A percentile compares a stretch with the other conserved stretches of the same genome.
Evolutionary conservation across 2,888 invertebrate genomes (phyloP).

Genomic region (Drosophila dives): DNA sequence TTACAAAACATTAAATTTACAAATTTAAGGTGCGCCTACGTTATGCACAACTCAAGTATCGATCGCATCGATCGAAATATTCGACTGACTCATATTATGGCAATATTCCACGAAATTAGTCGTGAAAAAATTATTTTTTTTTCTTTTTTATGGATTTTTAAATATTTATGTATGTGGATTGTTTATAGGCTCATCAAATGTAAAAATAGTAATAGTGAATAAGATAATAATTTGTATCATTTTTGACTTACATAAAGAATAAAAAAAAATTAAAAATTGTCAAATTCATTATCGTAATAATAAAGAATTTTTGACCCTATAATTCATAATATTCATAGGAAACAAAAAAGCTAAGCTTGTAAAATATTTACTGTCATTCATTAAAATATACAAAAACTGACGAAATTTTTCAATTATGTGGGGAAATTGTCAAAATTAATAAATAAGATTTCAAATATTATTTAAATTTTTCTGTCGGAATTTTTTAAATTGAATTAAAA

Average conservation of each 20-base stretch:
- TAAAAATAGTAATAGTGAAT: background rate
- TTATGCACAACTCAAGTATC: conserved; percentile 15
- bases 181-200: background rate
- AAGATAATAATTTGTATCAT: background rate
- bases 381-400: background rate
- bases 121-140: conserved; percentile 26
- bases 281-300: background rate
- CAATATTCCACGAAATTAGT: conserved; percentile 16
- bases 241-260: background rate
- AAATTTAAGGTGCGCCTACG: conserved; percentile 44
- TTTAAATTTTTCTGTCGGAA: too few species aligned
- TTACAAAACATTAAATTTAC: conserved; percentile 48
- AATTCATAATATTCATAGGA: background rate
- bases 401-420: too few species aligned
- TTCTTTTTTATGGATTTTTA: conserved; percentile 26
- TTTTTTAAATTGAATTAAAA: too few species aligned
- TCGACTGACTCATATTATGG: conserved; percentile 27
- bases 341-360: background rate
- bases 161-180: conserved; percentile 38
- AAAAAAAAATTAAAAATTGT: background rate
- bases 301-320: background rate
- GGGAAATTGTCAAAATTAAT: too few species aligned
- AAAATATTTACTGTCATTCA: background rate
- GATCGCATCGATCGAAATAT: conserved; percentile 7
- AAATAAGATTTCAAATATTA: too few species aligned